Evolutionary conservation across 2,888 invertebrate species (phyloP).

Genomic region (Lasius fuliginosus): DNA sequence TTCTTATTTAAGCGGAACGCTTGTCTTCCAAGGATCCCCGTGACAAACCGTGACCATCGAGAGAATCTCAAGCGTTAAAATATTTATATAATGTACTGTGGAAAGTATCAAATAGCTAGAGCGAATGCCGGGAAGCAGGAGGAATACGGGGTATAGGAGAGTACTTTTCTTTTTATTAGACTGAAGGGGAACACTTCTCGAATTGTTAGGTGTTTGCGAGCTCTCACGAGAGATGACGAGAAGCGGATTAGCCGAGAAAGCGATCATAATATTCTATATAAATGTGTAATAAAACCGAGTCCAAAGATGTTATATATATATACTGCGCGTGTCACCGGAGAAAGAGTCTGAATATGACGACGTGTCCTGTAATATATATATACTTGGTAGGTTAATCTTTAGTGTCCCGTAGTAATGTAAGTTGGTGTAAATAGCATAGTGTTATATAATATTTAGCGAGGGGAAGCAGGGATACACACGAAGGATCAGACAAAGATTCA

Average conservation of each 20-base stretch:
- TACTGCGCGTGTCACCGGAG: slow-evolving; percentile 80
- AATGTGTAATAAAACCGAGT: slow-evolving; percentile 86
- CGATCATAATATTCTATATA: slow-evolving; percentile 80
- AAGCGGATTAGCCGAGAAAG: slow-evolving; percentile 45
- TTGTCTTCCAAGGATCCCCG: slow-evolving; percentile 68
- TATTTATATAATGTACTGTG: slow-evolving; percentile 36
- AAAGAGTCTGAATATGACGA: slow-evolving; percentile 74
- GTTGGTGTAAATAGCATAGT: slow-evolving; percentile 85
- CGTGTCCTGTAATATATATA: slow-evolving; percentile 85
- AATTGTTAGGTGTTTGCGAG: slow-evolving; percentile 33
- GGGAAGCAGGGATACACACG: slow-evolving; percentile 54
- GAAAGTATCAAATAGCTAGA: slow-evolving; percentile 16
- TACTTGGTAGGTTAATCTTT: slow-evolving; percentile 84
- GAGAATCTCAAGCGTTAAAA: slow-evolving; percentile 63
- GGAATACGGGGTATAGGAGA: neutral
- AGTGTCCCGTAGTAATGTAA: slow-evolving; percentile 80
- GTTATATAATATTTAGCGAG: slow-evolving; percentile 67
- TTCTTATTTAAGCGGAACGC: slow-evolving; percentile 48
- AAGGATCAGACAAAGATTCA: slow-evolving; percentile 55
- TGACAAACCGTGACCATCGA: slow-evolving; percentile 33
- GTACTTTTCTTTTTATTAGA: slow-evolving; percentile 64
- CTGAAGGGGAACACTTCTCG: slow-evolving; percentile 58
- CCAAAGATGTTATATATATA: slow-evolving; percentile 86
- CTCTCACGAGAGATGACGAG: slow-evolving; percentile 48
- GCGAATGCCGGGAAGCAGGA: neutral